These are phyloP conservation scores for Heteropelma amictum DNA, from an alignment of 2,888 invertebrate species.

Conservation along the genomic window DNA sequence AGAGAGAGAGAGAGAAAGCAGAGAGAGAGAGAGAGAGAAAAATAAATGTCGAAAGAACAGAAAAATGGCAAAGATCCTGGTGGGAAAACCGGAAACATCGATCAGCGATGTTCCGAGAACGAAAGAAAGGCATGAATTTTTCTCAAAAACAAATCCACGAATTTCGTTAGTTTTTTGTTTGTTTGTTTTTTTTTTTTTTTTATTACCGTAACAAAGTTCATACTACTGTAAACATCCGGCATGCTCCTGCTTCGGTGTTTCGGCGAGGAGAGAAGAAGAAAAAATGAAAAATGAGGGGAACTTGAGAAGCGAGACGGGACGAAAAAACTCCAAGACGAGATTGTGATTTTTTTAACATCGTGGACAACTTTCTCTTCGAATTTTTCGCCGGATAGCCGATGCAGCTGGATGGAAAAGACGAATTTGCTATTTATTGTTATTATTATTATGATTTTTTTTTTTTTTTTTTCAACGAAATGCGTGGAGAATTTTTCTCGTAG, in stretches of 20 bases:
- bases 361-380: not conserved
- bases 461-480: no score
- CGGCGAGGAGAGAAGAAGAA: not conserved
- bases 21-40: no score
- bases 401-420: not conserved
- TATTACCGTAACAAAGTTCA: not conserved
- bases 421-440: no score
- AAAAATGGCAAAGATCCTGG: no score
- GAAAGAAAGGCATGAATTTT: no score
- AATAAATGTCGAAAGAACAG: no score
- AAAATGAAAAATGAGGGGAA: slow-evolving; percentile 1
- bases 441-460: no score
- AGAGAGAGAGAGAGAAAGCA: no score
- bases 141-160: no score
- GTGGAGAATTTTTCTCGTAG: not conserved
- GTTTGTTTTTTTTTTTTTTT: not conserved
- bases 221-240: not conserved
- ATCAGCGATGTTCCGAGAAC: no score
- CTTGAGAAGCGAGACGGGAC: not conserved
- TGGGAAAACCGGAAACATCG: no score
- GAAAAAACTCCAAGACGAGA: no score
- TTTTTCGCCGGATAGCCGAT: not conserved
- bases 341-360: not conserved
- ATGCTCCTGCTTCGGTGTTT: slow-evolving; percentile 40
- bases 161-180: not conserved